Percentiles rank a stretch among this genome's conserved stretches.
Evolutionary conservation across 2,797 vertebrate genomes (phyloP).

Genomic region (Neosalanx taihuensis): DNA sequence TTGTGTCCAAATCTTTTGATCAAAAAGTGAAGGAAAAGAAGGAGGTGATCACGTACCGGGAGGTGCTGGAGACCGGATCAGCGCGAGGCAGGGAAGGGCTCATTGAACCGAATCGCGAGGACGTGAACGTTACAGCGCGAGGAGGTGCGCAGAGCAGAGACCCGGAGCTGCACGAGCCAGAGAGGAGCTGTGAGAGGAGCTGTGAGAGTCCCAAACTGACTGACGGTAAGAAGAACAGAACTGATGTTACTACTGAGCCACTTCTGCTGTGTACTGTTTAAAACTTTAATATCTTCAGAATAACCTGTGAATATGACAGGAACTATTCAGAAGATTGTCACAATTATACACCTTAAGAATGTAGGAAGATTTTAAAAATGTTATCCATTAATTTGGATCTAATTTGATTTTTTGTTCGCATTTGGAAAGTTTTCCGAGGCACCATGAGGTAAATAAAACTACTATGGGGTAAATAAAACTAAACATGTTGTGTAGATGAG

Average conservation of each 20-base stretch:
- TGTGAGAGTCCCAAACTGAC: constrained; percentile 88
- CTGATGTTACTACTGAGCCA: not conserved
- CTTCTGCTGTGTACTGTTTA: not conserved
- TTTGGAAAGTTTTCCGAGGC: not conserved
- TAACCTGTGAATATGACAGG: not conserved
- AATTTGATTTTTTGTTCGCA: not conserved
- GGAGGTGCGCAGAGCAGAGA: constrained; percentile 83
- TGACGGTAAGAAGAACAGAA: constrained; percentile 77
- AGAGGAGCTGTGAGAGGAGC: constrained; percentile 81
- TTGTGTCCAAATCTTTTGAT: constrained; percentile 98
- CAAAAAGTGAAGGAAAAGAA: constrained; percentile 98
- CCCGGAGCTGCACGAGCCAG: constrained; percentile 85
- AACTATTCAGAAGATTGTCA: constrained; percentile 1
- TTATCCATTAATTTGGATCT: not conserved
- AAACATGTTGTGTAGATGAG: too few relatives aligned
- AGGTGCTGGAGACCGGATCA: constrained; percentile 92
- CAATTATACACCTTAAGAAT: not conserved
- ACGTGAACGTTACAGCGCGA: constrained; percentile 78
- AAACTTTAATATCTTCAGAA: not conserved
- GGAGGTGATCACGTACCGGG: constrained; percentile 94
- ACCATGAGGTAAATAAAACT: too few relatives aligned
- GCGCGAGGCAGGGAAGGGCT: constrained; percentile 82
- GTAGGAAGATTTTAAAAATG: not conserved
- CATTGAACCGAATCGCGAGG: constrained; percentile 80
- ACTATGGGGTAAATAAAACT: too few relatives aligned